Percentiles rank a stretch among this genome's conserved stretches.
These are phyloP conservation scores for Asobara japonica DNA, from an alignment of 1,140 invertebrate genomes.

Conservation along the genomic window DNA sequence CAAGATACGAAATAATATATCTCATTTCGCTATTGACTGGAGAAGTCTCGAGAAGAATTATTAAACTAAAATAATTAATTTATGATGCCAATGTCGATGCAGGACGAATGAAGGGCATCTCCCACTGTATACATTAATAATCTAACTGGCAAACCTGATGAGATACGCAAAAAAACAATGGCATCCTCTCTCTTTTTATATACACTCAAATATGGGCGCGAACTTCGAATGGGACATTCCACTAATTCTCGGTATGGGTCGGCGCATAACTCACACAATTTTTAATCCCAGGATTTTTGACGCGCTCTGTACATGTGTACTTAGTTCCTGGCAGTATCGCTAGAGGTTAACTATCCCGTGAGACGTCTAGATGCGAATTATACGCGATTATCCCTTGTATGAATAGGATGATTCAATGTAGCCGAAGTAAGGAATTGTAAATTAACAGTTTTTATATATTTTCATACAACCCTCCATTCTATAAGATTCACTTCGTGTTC, in stretches of 20 bases:
- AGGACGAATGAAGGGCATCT: not conserved
- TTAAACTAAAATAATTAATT: not conserved
- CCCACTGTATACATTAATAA: not conserved
- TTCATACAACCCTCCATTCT: too few species aligned
- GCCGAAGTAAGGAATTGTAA: too few species aligned
- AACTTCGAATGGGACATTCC: conserved; percentile 27
- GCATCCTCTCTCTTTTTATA: not conserved
- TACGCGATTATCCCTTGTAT: not conserved
- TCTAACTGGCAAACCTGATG: not conserved
- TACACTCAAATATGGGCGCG: conserved; percentile 25
- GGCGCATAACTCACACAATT: not conserved
- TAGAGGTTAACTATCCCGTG: not conserved
- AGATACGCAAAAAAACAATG: conserved; percentile 22
- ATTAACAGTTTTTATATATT: too few species aligned
- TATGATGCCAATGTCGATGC: conserved; percentile 14
- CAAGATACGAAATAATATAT: too few species aligned
- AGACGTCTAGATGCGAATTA: not conserved
- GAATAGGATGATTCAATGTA: too few species aligned
- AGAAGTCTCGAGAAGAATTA: too few species aligned
- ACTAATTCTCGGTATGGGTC: conserved; percentile 24
- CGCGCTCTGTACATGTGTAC: not conserved
- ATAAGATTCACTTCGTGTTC: too few species aligned
- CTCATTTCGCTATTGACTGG: too few species aligned
- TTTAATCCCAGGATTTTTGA: not conserved
- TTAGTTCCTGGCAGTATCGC: not conserved